Evolutionary conservation across 2,113 vertebrate species (phyloP).

Genomic region (Nyctereutes procyonoides): DNA sequence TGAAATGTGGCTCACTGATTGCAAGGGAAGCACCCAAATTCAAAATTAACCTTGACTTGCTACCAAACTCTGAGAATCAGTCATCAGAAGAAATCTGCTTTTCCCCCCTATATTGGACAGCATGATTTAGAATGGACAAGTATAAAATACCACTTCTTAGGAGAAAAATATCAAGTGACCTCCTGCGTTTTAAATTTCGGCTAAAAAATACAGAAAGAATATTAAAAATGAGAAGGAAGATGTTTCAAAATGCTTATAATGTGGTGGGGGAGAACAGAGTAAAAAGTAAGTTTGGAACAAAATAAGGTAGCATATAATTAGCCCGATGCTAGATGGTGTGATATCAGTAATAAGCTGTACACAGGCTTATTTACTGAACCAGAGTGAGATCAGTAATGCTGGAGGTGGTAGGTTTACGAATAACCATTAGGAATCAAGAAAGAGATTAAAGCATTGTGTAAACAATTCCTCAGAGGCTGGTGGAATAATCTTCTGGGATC

Average conservation of each 20-base stretch:
- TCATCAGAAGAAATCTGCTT: not conserved
- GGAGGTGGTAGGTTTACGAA: not conserved
- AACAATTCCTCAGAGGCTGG: not conserved
- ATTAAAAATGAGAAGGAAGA: not conserved
- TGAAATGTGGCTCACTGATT: not conserved
- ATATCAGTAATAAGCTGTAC: not conserved
- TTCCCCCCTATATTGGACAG: not conserved
- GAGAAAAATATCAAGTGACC: not conserved
- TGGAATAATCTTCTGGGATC: not conserved
- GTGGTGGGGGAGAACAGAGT: not conserved
- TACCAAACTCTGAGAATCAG: not conserved
- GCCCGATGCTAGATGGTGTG: not conserved
- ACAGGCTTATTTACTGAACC: not conserved
- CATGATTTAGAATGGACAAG: not conserved
- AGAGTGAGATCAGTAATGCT: not conserved
- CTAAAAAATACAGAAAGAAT: not conserved
- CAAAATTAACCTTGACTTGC: constrained; percentile 34
- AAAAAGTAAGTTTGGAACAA: not conserved
- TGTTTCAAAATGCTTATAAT: not conserved
- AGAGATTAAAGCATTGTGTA: not conserved
- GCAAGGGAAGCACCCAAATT: not conserved
- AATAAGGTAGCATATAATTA: not conserved
- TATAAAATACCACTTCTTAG: not conserved
- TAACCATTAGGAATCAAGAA: constrained; percentile 6
- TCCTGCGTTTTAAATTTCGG: not conserved